phyloP scores from a whole-genome alignment of 2,797 vertebrate genomes.

The Anomalospiza imberbis region DNA sequence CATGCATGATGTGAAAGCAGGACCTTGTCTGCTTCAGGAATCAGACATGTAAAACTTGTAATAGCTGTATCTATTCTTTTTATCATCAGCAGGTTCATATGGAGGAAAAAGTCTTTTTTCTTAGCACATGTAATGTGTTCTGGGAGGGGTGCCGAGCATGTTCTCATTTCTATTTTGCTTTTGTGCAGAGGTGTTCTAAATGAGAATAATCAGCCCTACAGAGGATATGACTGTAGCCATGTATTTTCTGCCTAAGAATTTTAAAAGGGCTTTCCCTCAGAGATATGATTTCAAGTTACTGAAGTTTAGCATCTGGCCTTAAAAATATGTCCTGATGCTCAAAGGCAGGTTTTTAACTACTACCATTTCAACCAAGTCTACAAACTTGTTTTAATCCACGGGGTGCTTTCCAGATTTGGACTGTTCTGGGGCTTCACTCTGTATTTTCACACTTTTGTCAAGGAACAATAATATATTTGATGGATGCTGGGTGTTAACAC shows the following conservation, averaged over 20 bases:
- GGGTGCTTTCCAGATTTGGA: not conserved
- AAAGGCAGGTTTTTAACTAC: not conserved
- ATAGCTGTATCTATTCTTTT: not conserved
- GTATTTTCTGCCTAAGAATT: not conserved
- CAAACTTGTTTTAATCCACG: not conserved
- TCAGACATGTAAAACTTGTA: not conserved
- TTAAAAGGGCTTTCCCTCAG: not conserved
- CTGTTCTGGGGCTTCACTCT: not conserved
- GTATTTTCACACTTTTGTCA: not conserved
- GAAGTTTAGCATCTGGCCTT: not conserved
- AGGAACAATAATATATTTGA: not conserved
- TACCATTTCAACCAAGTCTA: not conserved
- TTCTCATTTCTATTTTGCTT: not conserved
- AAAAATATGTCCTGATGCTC: not conserved
- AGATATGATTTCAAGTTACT: not conserved
- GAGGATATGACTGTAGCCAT: not conserved
- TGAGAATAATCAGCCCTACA: not conserved
- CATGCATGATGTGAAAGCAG: not conserved
- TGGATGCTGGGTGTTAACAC: constrained; percentile 5
- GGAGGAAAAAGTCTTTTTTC: not conserved
- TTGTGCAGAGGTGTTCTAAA: not conserved
- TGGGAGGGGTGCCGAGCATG: not conserved
- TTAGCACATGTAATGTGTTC: not conserved
- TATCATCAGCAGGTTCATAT: not conserved
- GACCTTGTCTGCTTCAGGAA: not conserved